These are phyloP conservation scores for Pygmarrhopalites habei DNA, from an alignment of 1,140 invertebrate species.

Conservation along the genomic window DNA sequence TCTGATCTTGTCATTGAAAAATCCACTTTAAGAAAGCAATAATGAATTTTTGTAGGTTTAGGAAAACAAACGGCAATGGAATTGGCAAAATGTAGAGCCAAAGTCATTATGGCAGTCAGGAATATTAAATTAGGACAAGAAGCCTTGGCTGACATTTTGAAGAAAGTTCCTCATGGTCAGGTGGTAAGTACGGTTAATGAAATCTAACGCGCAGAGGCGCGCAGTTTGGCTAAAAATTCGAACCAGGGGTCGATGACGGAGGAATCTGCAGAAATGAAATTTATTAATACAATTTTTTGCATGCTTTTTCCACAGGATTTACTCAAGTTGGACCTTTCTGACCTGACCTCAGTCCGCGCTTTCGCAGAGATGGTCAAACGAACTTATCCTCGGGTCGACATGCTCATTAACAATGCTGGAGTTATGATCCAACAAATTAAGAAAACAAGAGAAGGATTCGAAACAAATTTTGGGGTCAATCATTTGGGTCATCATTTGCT, in stretches of 20 bases:
- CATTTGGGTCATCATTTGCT: constrained; percentile 49
- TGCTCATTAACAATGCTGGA: constrained; percentile 48
- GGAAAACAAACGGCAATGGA: constrained; percentile 49
- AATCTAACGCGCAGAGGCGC: too few relatives aligned
- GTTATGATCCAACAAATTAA: constrained; percentile 53
- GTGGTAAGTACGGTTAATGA: too few relatives aligned
- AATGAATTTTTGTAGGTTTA: too few relatives aligned
- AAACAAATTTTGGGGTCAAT: constrained; percentile 46
- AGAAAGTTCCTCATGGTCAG: not conserved
- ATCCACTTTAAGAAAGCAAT: too few relatives aligned
- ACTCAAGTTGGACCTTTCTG: constrained; percentile 62
- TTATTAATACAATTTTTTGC: too few relatives aligned
- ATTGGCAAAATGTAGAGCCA: constrained; percentile 43
- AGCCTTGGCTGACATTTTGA: constrained; percentile 1
- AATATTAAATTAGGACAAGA: constrained; percentile 42
- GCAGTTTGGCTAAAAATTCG: too few relatives aligned
- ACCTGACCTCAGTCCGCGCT: constrained; percentile 60
- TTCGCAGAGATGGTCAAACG: constrained; percentile 59
- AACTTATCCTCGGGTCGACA: constrained; percentile 55
- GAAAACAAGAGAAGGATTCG: constrained; percentile 17
- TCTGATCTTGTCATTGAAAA: too few relatives aligned
- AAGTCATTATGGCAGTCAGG: constrained; percentile 48
- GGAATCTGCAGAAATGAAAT: too few relatives aligned
- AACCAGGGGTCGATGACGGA: too few relatives aligned
- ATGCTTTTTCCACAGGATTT: too few relatives aligned